These are phyloP conservation scores for Electrona antarctica DNA, from an alignment of 2,113 vertebrate genomes.

Conservation along the genomic window DNA sequence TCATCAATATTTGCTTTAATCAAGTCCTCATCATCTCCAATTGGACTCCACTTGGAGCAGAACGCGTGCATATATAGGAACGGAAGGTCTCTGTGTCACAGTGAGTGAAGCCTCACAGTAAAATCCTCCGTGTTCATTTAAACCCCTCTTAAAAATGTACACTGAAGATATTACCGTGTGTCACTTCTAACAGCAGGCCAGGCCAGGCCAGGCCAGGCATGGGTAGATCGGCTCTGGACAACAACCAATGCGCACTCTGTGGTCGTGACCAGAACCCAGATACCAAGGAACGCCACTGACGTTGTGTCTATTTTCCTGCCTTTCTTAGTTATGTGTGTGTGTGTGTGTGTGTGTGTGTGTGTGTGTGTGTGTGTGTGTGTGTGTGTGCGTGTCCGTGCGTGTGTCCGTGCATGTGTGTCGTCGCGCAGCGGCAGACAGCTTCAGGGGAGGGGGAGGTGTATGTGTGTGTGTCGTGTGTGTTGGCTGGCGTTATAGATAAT, in stretches of 20 bases:
- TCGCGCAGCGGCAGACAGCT: conserved; percentile 71
- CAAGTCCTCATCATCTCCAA: conserved; percentile 61
- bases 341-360: conserved; percentile 65
- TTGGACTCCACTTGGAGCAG: conserved; percentile 45
- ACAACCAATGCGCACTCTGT: conserved; percentile 60
- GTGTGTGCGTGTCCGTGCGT: background rate
- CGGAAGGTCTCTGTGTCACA: conserved; percentile 22
- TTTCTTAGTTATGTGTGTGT: conserved; percentile 56
- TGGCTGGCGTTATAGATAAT: conserved; percentile 79
- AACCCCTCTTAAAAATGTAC: no score
- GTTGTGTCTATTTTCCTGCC: conserved; percentile 71
- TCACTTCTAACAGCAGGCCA: conserved; percentile 8
- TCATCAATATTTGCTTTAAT: conserved; percentile 71
- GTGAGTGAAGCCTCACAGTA: background rate
- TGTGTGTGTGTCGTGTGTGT: conserved; percentile 58
- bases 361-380: conserved; percentile 35
- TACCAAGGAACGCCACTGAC: conserved; percentile 69
- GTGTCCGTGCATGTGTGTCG: conserved; percentile 59
- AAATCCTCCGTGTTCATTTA: no score
- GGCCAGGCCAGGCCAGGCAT: background rate
- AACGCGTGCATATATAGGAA: conserved; percentile 22
- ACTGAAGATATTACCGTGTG: background rate
- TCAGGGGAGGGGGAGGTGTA: conserved; percentile 75
- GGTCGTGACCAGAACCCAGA: conserved; percentile 61
- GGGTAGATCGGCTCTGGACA: conserved; percentile 46